These are phyloP conservation scores for Drosophila ironensis DNA, from an alignment of 1,140 invertebrate species.

Conservation along the genomic window DNA sequence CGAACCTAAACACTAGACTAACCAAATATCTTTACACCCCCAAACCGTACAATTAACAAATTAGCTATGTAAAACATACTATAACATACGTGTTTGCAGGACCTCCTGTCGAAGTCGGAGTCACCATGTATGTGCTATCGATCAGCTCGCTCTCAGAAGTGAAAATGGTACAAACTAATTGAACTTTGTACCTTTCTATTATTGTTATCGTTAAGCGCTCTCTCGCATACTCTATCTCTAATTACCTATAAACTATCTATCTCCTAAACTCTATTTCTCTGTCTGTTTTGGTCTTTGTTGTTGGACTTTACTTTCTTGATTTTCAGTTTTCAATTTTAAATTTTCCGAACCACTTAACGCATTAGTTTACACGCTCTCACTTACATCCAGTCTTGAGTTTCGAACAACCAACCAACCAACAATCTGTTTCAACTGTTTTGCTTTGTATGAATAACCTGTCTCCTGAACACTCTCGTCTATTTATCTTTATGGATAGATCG, in stretches of 20 bases:
- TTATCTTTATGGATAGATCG: slow-evolving; percentile 19
- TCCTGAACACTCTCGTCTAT: slow-evolving; percentile 10
- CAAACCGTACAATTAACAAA: not conserved
- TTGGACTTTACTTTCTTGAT: slow-evolving; percentile 41
- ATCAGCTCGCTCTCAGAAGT: slow-evolving; percentile 99
- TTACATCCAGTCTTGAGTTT: slow-evolving; percentile 27
- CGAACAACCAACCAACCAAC: slow-evolving; percentile 17
- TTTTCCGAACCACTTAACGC: slow-evolving; percentile 30
- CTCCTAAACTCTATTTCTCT: slow-evolving; percentile 29
- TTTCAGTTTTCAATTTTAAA: not conserved
- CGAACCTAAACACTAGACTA: not conserved
- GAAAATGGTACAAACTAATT: slow-evolving; percentile 93
- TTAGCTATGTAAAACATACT: slow-evolving; percentile 34
- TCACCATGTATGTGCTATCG: slow-evolving; percentile 99
- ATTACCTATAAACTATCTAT: slow-evolving; percentile 43
- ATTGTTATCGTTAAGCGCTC: slow-evolving; percentile 49
- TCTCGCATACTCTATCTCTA: slow-evolving; percentile 47
- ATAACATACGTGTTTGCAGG: slow-evolving; percentile 87
- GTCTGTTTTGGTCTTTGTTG: slow-evolving; percentile 62
- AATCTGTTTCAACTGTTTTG: slow-evolving; percentile 23
- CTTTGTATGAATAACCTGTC: slow-evolving; percentile 33
- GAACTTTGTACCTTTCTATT: slow-evolving; percentile 77
- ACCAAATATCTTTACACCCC: slow-evolving; percentile 8
- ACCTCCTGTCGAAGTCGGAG: slow-evolving; percentile 97
- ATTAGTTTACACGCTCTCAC: slow-evolving; percentile 40